A percentile compares a stretch with the other conserved stretches of the same genome.
Conservation (phyloP, 2,888 invertebrate species). For the Drosophila anceps region DNA sequence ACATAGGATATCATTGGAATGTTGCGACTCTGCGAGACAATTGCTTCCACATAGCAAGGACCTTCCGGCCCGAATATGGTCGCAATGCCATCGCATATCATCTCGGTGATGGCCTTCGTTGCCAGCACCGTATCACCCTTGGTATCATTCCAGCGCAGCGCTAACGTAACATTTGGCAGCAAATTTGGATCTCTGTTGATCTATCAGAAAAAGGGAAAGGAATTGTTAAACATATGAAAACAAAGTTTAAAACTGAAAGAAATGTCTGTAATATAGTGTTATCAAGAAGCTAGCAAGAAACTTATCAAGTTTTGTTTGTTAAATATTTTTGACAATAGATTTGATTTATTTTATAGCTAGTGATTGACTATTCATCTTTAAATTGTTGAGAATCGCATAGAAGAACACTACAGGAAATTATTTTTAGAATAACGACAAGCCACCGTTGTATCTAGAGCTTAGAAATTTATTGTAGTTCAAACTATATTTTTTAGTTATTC, state of each 20-base stretch:
- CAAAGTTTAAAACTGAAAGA: neutral
- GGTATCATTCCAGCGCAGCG: conserved; percentile 93
- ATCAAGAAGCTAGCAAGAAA: neutral
- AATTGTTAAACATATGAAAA: neutral
- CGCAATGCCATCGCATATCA: conserved; percentile 95
- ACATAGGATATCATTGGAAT: conserved; percentile 99
- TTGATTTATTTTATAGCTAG: too few species aligned
- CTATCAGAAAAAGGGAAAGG: conserved; percentile 84
- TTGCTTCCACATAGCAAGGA: conserved; percentile 96
- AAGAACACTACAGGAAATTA: too few species aligned
- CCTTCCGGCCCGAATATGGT: conserved; percentile 99
- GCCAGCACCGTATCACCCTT: conserved; percentile 93
- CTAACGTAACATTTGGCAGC: conserved; percentile 90
- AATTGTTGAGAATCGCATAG: too few species aligned
- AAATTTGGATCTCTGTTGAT: conserved; percentile 90
- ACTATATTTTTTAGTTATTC: too few species aligned
- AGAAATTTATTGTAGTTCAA: too few species aligned
- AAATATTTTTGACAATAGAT: too few species aligned
- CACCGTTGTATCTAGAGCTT: too few species aligned
- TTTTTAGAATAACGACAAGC: too few species aligned
- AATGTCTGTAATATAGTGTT: too few species aligned
- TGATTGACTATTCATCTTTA: too few species aligned
- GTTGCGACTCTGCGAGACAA: conserved; percentile 96
- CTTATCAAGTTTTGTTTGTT: too few species aligned
- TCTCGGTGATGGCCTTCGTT: conserved; percentile 93